Conservation (phyloP, 2,888 invertebrate species). For the Troilus luridus region DNA sequence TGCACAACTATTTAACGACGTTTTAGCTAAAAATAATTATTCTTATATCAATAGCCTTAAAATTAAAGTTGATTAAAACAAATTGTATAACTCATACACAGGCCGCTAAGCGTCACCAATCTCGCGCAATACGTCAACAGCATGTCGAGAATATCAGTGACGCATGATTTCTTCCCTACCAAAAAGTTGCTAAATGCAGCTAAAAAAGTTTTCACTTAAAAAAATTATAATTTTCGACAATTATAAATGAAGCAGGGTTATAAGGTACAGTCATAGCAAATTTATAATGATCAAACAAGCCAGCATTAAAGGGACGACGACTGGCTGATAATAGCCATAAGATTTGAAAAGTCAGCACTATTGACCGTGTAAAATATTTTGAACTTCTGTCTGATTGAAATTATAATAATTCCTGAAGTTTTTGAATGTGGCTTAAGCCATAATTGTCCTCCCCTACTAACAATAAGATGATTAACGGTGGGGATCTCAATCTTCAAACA, state of each 20-base stretch:
- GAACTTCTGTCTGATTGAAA: not conserved
- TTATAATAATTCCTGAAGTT: not conserved
- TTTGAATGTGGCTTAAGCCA: not conserved
- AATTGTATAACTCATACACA: no score
- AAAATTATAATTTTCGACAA: not conserved
- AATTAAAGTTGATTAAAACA: no score
- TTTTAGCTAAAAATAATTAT: no score
- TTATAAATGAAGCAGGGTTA: not conserved
- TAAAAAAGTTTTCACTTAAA: no score
- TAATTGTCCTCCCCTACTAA: not conserved
- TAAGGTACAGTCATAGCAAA: not conserved
- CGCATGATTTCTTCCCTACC: no score
- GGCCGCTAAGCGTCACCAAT: no score
- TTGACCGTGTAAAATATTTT: not conserved
- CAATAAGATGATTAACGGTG: not conserved
- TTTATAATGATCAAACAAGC: not conserved
- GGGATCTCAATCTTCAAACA: constrained; percentile 8
- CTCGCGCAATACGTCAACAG: no score
- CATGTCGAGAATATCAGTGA: no score
- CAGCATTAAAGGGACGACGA: not conserved
- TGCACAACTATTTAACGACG: no score
- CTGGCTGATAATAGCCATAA: not conserved
- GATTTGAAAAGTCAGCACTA: not conserved
- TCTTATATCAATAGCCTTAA: no score
- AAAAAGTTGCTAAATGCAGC: no score